These are phyloP conservation scores for Lithophane leautieri DNA, from an alignment of 2,888 invertebrate genomes.

Conservation along the genomic window DNA sequence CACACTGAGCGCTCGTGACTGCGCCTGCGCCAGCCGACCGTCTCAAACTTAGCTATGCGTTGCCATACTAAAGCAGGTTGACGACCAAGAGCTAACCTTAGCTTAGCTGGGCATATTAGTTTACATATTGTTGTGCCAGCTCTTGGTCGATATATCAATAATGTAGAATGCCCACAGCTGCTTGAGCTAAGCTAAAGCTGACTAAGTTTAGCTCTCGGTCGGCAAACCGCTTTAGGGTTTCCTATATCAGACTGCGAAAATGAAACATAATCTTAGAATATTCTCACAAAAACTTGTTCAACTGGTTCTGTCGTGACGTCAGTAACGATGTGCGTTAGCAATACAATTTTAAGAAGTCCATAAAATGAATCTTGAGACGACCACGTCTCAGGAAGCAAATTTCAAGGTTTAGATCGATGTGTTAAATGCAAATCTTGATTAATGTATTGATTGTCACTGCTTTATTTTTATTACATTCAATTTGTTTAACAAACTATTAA, in stretches of 20 bases:
- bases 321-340: conserved; percentile 21
- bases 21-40: conserved; percentile 29
- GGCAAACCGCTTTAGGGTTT: not conserved
- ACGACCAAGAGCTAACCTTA: conserved; percentile 25
- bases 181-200: not conserved
- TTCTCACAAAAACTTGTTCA: conserved; percentile 27
- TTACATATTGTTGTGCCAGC: not conserved
- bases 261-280: conserved; percentile 1
- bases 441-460: conserved; percentile 24
- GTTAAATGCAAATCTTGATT: conserved; percentile 51
- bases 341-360: conserved; percentile 49
- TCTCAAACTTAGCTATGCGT: conserved; percentile 35
- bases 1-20: conserved; percentile 64
- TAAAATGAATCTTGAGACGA: conserved; percentile 37
- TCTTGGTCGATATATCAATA: not conserved
- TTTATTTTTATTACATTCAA: conserved; percentile 17
- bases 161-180: not conserved
- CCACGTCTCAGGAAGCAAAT: conserved; percentile 55
- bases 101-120: not conserved
- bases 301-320: conserved; percentile 40
- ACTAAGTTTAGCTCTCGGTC: not conserved
- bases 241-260: conserved; percentile 1
- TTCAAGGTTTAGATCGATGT: conserved; percentile 51
- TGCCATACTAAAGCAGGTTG: conserved; percentile 20
- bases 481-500: conserved; percentile 20